Evolutionary conservation across 2,797 vertebrate genomes (phyloP).

Genomic region (Eremophila alpestris): DNA sequence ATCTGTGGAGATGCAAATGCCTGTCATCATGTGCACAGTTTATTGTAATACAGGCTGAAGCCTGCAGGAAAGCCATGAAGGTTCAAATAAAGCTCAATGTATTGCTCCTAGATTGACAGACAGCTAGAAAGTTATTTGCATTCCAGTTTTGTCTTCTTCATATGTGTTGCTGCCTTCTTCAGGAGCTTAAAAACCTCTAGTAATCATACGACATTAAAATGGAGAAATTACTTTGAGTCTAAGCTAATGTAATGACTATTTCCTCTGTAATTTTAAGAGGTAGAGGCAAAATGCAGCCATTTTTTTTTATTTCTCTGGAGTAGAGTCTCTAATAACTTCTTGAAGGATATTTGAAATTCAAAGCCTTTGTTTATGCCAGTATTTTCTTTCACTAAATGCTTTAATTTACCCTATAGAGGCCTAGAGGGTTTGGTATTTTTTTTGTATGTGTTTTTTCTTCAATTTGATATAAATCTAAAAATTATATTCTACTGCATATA

Average conservation of each 20-base stretch:
- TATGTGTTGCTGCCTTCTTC: neutral
- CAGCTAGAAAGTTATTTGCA: neutral
- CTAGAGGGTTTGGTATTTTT: slow-evolving; percentile 3
- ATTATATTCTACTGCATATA: neutral
- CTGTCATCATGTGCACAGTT: neutral
- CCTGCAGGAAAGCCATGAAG: neutral
- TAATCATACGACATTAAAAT: slow-evolving; percentile 22
- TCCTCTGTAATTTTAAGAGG: neutral
- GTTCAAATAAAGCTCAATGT: neutral
- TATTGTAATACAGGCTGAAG: neutral
- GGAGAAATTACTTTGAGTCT: neutral
- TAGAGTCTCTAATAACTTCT: slow-evolving; percentile 17
- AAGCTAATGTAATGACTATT: slow-evolving; percentile 18
- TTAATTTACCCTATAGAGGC: slow-evolving; percentile 49
- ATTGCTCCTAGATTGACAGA: neutral
- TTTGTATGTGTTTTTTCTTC: neutral
- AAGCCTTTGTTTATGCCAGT: slow-evolving; percentile 1
- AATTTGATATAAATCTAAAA: slow-evolving; percentile 12
- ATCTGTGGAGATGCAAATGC: neutral
- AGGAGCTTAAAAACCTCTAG: neutral
- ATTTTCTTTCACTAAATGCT: slow-evolving; percentile 50
- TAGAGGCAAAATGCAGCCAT: neutral
- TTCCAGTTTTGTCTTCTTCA: neutral
- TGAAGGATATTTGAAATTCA: slow-evolving; percentile 56
- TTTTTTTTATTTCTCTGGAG: neutral